phyloP scores from a whole-genome alignment of 2,888 invertebrate genomes.

The Liodrosophila aerea region DNA sequence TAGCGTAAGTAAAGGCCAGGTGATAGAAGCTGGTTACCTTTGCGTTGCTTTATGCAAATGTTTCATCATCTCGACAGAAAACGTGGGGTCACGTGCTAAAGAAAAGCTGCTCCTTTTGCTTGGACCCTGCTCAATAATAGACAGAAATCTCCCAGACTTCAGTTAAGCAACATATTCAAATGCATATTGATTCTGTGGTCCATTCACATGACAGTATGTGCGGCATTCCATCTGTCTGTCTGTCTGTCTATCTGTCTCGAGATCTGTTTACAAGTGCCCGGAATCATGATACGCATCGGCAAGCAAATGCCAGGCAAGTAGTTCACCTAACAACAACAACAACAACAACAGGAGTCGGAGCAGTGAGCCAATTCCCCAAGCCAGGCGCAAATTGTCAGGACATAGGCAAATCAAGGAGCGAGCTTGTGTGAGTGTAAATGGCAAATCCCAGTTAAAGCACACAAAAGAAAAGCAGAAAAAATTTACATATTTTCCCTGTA shows the following conservation, averaged over 20 bases:
- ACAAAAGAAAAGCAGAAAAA: slow-evolving; percentile 35
- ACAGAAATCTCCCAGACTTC: slow-evolving; percentile 16
- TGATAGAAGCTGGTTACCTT: neutral
- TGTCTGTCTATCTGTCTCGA: slow-evolving; percentile 14
- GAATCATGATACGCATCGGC: slow-evolving; percentile 72
- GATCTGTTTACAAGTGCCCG: slow-evolving; percentile 65
- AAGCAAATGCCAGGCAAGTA: slow-evolving; percentile 47
- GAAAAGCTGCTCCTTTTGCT: slow-evolving; percentile 33
- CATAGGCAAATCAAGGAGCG: slow-evolving; percentile 17
- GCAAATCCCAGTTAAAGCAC: slow-evolving; percentile 47
- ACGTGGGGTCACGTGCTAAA: slow-evolving; percentile 63
- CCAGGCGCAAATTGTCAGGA: slow-evolving; percentile 42
- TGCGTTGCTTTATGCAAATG: slow-evolving; percentile 60
- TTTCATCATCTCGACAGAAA: slow-evolving; percentile 6
- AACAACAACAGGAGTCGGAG: slow-evolving; percentile 10
- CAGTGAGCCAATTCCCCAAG: slow-evolving; percentile 25
- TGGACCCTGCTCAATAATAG: slow-evolving; percentile 5
- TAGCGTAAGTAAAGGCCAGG: no score
- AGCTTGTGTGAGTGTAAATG: slow-evolving; percentile 27
- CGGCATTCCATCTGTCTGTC: slow-evolving; percentile 3
- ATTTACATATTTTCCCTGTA: slow-evolving; percentile 63
- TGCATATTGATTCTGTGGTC: slow-evolving; percentile 77
- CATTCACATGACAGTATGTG: slow-evolving; percentile 17
- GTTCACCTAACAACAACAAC: slow-evolving; percentile 44
- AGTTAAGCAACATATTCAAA: slow-evolving; percentile 58